A percentile compares a stretch with the other conserved stretches of the same genome.
Evolutionary conservation across 2,888 invertebrate genomes (phyloP).

Genomic region (Eutolmus rufibarbis): DNA sequence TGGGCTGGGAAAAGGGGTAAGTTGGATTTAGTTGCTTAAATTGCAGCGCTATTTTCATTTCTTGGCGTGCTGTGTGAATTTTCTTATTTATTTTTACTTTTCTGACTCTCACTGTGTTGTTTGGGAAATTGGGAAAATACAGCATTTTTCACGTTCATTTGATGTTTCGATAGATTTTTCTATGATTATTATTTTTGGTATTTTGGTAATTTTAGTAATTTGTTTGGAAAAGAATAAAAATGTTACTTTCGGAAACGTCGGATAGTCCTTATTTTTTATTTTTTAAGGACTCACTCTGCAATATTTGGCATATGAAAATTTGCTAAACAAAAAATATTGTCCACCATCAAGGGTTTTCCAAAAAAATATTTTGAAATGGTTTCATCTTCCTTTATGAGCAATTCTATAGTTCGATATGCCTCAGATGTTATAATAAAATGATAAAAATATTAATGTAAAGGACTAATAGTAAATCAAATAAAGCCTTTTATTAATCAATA

Average conservation of each 20-base stretch:
- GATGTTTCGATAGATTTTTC: background rate
- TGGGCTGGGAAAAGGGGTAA: conserved; percentile 90
- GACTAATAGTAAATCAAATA: background rate
- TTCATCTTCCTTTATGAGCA: background rate
- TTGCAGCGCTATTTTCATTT: background rate
- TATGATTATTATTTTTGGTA: background rate
- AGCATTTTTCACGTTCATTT: background rate
- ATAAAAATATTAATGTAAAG: background rate
- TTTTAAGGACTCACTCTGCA: no score
- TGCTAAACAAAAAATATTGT: no score
- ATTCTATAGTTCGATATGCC: background rate
- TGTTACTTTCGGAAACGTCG: no score
- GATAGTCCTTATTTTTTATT: background rate
- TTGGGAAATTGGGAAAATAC: background rate
- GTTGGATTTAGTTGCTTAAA: conserved; percentile 52
- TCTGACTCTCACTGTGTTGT: background rate
- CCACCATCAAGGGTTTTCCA: no score
- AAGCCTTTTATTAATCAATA: background rate
- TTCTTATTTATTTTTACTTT: background rate
- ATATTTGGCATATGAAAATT: no score
- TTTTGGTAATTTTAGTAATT: background rate
- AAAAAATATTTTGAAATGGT: no score
- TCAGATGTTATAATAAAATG: background rate
- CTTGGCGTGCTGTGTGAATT: background rate
- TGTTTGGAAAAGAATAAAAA: background rate